A percentile compares a stretch with the other conserved stretches of the same genome.
phyloP scores from a whole-genome alignment of 2,888 invertebrate species.

The Myathropa florea region DNA sequence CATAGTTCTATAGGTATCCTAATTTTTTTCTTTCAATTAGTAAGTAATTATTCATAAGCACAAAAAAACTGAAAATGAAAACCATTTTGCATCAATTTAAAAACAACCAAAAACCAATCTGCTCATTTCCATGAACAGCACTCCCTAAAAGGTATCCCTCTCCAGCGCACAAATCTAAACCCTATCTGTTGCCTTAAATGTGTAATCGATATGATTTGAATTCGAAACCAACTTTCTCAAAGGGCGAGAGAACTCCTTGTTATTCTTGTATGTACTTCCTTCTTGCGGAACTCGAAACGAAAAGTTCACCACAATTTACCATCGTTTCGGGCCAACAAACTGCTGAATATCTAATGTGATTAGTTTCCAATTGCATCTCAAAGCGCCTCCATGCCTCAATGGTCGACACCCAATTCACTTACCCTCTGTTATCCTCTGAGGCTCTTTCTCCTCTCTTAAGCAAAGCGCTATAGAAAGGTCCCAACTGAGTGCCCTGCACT shows the following conservation, averaged over 20 bases:
- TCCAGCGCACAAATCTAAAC: background rate
- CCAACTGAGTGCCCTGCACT: slow-evolving; percentile 41
- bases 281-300: background rate
- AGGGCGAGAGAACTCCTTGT: background rate
- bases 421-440: slow-evolving; percentile 14
- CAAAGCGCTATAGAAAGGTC: background rate
- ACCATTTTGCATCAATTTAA: background rate
- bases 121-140: background rate
- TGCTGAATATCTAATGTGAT: slow-evolving; percentile 62
- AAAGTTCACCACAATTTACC: slow-evolving; percentile 14
- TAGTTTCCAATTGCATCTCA: slow-evolving; percentile 52
- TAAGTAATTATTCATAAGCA: no score
- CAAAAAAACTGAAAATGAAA: no score
- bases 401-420: slow-evolving; percentile 54
- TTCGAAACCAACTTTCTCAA: background rate
- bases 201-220: background rate
- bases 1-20: no score
- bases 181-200: background rate
- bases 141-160: background rate
- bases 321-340: slow-evolving; percentile 30
- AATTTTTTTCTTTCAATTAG: no score
- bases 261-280: background rate
- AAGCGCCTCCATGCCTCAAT: slow-evolving; percentile 50
- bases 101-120: background rate
- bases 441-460: background rate